Evolutionary conservation across 2,113 vertebrate species (phyloP).

Genomic region (Melanerpes aurifrons): DNA sequence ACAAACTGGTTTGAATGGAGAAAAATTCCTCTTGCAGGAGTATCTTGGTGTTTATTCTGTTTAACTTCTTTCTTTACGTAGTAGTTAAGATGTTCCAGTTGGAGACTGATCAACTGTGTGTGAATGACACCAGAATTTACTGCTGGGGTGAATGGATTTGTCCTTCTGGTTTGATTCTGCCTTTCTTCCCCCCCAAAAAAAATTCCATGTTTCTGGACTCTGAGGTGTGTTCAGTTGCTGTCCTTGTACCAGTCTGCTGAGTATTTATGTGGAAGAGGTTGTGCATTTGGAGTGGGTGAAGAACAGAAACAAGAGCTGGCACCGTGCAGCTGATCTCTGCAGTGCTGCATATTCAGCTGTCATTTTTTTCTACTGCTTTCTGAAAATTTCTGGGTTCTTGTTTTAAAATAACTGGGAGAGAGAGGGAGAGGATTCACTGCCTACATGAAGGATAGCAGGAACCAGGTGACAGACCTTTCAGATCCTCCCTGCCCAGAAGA

Average conservation of each 20-base stretch:
- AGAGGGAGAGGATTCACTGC: background rate
- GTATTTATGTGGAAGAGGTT: conserved; percentile 37
- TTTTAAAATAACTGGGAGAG: conserved; percentile 23
- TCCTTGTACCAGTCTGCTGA: conserved; percentile 12
- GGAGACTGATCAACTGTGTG: background rate
- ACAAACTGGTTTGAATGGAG: background rate
- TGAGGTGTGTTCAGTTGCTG: background rate
- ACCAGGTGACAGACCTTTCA: background rate
- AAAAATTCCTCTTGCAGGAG: background rate
- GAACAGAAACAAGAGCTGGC: conserved; percentile 10
- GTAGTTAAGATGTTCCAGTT: background rate
- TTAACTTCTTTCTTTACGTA: background rate
- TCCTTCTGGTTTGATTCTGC: conserved; percentile 13
- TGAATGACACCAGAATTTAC: background rate
- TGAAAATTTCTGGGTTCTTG: conserved; percentile 4
- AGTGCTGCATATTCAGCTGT: conserved; percentile 12
- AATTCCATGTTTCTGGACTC: background rate
- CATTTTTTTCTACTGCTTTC: conserved; percentile 18
- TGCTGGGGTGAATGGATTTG: conserved; percentile 6
- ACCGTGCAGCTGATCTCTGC: background rate
- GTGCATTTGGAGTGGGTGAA: conserved; percentile 34
- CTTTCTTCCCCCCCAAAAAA: background rate
- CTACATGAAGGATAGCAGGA: background rate
- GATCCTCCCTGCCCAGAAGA: background rate
- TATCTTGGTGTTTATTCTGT: background rate